phyloP scores from a whole-genome alignment of 1,140 invertebrate genomes.

The Oppia nitens region DNA sequence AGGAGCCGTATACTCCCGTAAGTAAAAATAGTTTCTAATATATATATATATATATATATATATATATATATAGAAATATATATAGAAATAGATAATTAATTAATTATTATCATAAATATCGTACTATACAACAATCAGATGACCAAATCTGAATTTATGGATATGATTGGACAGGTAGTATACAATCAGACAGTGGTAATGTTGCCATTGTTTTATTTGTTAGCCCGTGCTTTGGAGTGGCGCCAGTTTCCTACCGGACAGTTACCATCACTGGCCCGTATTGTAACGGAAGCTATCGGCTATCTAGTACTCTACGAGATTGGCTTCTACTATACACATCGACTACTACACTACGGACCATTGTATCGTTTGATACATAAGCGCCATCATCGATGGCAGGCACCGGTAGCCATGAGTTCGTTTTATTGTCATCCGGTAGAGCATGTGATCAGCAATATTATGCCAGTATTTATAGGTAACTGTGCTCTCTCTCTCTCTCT shows the following conservation, averaged over 20 bases:
- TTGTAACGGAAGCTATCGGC: slow-evolving; percentile 10
- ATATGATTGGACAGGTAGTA: slow-evolving; percentile 50
- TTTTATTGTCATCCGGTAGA: slow-evolving; percentile 73
- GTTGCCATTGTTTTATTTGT: slow-evolving; percentile 45
- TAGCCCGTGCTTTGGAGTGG: slow-evolving; percentile 41
- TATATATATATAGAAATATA: background rate
- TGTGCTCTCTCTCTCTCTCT: background rate
- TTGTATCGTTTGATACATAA: slow-evolving; percentile 71
- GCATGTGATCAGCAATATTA: slow-evolving; percentile 58
- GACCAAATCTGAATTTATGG: slow-evolving; percentile 29
- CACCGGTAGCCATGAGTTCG: slow-evolving; percentile 57
- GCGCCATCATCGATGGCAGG: slow-evolving; percentile 65
- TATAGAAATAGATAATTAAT: background rate
- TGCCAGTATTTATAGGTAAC: slow-evolving; percentile 49
- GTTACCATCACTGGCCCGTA: background rate
- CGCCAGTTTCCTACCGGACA: slow-evolving; percentile 41
- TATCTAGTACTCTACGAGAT: slow-evolving; percentile 57
- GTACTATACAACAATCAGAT: slow-evolving; percentile 25
- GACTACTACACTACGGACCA: slow-evolving; percentile 50
- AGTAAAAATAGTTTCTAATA: no score
- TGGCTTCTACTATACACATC: slow-evolving; percentile 66
- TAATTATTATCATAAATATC: background rate
- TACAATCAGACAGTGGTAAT: slow-evolving; percentile 50
- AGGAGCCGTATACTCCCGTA: no score
- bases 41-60: background rate